These are phyloP conservation scores for Luidia sarsii DNA, from an alignment of 53 echinoderm and acorn worm genomes.

Conservation along the genomic window DNA sequence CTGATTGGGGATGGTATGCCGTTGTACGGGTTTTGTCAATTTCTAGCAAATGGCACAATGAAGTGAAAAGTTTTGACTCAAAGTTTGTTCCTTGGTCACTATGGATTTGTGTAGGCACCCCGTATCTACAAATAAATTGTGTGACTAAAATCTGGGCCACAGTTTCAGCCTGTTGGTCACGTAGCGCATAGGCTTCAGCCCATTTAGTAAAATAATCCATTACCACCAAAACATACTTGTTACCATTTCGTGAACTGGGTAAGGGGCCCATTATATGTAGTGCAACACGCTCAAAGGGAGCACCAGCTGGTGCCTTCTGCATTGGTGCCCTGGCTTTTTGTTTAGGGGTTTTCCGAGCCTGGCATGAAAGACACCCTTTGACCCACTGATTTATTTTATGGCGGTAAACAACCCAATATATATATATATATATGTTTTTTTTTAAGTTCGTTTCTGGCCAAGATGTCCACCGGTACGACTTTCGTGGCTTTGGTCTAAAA, in stretches of 20 bases:
- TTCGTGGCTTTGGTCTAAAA: slow-evolving; percentile 11
- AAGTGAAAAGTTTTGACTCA: slow-evolving; percentile 17
- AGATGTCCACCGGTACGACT: slow-evolving; percentile 11
- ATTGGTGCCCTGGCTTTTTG: slow-evolving; percentile 7
- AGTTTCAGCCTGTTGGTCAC: slow-evolving; percentile 10
- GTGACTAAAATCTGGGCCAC: slow-evolving; percentile 22
- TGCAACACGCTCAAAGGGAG: not conserved
- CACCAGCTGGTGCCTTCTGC: not conserved
- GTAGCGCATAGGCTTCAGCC: slow-evolving; percentile 12
- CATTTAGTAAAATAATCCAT: slow-evolving; percentile 46
- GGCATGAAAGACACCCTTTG: not conserved
- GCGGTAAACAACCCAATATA: slow-evolving; percentile 9
- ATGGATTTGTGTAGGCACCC: slow-evolving; percentile 38
- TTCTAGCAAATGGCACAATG: slow-evolving; percentile 13
- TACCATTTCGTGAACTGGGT: slow-evolving; percentile 13
- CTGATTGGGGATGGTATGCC: not conserved
- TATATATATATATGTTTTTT: not conserved
- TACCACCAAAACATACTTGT: slow-evolving; percentile 18
- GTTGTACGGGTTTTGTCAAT: slow-evolving; percentile 31
- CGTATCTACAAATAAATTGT: slow-evolving; percentile 28
- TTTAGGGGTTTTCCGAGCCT: not conserved
- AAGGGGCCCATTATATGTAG: slow-evolving; percentile 44
- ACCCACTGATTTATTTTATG: slow-evolving; percentile 16
- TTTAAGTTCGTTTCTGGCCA: not conserved
- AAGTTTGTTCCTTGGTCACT: slow-evolving; percentile 47